Conservation (phyloP, 2,888 invertebrate species). For the Sisyra terminalis region DNA sequence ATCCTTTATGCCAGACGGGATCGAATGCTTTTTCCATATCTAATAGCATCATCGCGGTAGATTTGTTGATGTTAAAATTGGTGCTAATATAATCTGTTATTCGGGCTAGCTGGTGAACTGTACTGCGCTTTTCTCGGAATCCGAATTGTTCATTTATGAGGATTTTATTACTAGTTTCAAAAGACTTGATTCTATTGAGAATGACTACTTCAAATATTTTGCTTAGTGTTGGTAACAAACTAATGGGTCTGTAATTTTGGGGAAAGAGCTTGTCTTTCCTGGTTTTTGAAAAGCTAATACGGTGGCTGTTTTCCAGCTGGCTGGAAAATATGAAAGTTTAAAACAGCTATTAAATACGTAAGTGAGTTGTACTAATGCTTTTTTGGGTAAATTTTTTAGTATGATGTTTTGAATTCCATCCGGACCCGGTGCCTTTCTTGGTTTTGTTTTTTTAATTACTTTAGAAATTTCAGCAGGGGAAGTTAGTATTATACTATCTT, state of each 20-base stretch:
- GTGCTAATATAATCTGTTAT: not conserved
- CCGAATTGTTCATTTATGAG: not conserved
- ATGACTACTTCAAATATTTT: not conserved
- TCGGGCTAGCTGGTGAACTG: not conserved
- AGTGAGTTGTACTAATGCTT: not conserved
- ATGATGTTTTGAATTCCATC: not conserved
- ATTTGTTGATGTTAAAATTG: no score
- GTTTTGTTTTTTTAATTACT: not conserved
- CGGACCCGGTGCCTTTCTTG: not conserved
- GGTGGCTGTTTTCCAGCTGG: not conserved
- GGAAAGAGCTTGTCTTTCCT: not conserved
- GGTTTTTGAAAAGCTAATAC: not conserved
- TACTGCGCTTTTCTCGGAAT: not conserved
- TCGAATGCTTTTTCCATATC: no score
- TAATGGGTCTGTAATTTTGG: slow-evolving; percentile 1
- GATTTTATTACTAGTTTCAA: not conserved
- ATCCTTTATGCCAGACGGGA: no score
- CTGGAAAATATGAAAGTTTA: not conserved
- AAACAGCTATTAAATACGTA: not conserved
- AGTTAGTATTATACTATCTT: not conserved
- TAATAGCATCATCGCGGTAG: no score
- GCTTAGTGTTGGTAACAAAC: not conserved
- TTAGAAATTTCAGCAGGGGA: not conserved
- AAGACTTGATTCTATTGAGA: not conserved
- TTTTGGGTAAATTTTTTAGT: slow-evolving; percentile 1